These are phyloP conservation scores for Bufo bufo DNA, from an alignment of 2,113 vertebrate genomes.

Conservation along the genomic window DNA sequence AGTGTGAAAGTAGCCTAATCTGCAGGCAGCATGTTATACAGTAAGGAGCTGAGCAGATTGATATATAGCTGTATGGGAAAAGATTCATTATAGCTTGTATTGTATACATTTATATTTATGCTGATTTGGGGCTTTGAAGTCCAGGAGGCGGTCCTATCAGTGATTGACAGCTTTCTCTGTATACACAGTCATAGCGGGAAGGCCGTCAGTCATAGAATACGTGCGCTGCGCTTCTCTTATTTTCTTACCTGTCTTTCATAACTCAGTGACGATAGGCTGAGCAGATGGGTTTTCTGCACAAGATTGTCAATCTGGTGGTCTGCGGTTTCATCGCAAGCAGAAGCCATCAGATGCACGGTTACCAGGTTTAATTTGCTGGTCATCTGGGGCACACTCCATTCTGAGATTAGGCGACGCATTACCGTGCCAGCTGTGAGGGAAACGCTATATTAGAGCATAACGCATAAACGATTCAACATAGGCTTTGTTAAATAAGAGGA, in stretches of 20 bases:
- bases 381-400: conserved; percentile 98
- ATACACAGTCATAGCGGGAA: too few relatives aligned
- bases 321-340: conserved; percentile 87
- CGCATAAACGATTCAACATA: neutral
- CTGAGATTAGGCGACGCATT: conserved; percentile 95
- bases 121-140: too few relatives aligned
- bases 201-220: too few relatives aligned
- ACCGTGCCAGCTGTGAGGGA: conserved; percentile 85
- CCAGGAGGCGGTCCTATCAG: too few relatives aligned
- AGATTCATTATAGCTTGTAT: too few relatives aligned
- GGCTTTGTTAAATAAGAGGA: too few relatives aligned
- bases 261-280: conserved; percentile 92
- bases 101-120: too few relatives aligned
- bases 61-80: too few relatives aligned
- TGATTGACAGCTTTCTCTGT: too few relatives aligned
- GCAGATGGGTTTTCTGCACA: conserved; percentile 94
- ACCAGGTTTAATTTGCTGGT: conserved; percentile 91
- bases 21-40: too few relatives aligned
- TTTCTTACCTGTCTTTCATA: conserved; percentile 75
- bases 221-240: neutral
- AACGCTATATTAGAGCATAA: neutral
- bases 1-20: too few relatives aligned
- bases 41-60: too few relatives aligned
- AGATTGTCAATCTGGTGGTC: conserved; percentile 90
- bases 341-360: conserved; percentile 96